phyloP scores from a whole-genome alignment of 2,888 invertebrate genomes.

The Slavum lentiscoides region DNA sequence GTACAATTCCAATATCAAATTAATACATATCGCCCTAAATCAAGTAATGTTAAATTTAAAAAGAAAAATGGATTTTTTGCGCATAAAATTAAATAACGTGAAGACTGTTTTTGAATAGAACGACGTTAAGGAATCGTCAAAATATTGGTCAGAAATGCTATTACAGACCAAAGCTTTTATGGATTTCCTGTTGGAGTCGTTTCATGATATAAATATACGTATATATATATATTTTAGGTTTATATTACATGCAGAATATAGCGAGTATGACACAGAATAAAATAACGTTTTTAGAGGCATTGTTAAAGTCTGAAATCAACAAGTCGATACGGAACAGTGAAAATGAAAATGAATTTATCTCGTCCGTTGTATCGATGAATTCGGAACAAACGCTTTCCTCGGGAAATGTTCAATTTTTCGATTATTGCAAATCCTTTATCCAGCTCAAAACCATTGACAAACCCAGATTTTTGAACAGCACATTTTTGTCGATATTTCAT shows the following conservation, averaged over 20 bases:
- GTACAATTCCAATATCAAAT: not conserved
- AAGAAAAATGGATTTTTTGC: not conserved
- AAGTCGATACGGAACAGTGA: slow-evolving; percentile 17
- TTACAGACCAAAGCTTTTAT: not conserved
- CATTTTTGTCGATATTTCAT: not conserved
- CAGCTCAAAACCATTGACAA: not conserved
- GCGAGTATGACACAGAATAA: not conserved
- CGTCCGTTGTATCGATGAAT: too few relatives aligned
- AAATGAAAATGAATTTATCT: not conserved
- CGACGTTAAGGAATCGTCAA: not conserved
- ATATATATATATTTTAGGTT: not conserved
- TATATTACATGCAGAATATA: too few relatives aligned
- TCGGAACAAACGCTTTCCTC: not conserved
- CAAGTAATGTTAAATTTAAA: slow-evolving; percentile 22
- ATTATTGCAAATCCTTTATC: slow-evolving; percentile 4
- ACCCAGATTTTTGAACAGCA: slow-evolving; percentile 20
- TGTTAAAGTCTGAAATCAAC: not conserved
- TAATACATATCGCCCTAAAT: not conserved
- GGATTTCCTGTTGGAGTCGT: slow-evolving; percentile 5
- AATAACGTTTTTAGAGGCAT: not conserved
- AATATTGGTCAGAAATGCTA: slow-evolving; percentile 20
- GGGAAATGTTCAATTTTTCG: not conserved
- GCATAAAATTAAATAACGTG: not conserved
- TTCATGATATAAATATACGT: slow-evolving; percentile 8
- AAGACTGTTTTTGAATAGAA: not conserved